Conservation (phyloP, 2,113 vertebrate species). For the Nannospalax galili region DNA sequence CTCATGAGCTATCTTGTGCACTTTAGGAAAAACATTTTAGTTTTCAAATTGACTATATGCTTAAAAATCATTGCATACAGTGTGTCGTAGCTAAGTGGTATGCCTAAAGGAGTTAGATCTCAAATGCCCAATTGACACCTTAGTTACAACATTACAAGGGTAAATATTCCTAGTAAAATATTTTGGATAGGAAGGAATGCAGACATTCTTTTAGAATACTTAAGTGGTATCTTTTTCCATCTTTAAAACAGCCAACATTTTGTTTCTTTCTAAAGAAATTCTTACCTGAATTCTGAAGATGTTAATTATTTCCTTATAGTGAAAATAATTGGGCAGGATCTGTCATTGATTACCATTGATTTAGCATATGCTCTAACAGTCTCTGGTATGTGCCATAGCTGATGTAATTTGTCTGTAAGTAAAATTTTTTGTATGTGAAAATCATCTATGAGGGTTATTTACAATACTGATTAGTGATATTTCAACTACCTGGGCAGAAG, state of each 20-base stretch:
- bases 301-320: neutral
- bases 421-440: neutral
- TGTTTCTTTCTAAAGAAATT: neutral
- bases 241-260: conserved; percentile 4
- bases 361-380: neutral
- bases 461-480: neutral
- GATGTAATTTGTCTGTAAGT: neutral
- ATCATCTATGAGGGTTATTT: neutral
- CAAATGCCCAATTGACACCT: neutral
- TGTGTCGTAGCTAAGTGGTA: neutral
- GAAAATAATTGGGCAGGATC: neutral
- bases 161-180: conserved; percentile 40
- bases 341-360: neutral
- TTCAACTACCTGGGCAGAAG: conserved; percentile 9
- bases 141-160: neutral
- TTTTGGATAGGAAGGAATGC: neutral
- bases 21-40: neutral
- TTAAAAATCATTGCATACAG: neutral
- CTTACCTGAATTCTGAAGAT: neutral
- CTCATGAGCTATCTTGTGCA: neutral
- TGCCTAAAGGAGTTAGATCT: conserved; percentile 7
- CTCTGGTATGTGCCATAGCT: neutral
- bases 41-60: neutral
- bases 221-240: neutral
- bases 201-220: neutral